Evolutionary conservation across 1,140 invertebrate genomes (phyloP).

Genomic region (Drosophila nigromelanica): DNA sequence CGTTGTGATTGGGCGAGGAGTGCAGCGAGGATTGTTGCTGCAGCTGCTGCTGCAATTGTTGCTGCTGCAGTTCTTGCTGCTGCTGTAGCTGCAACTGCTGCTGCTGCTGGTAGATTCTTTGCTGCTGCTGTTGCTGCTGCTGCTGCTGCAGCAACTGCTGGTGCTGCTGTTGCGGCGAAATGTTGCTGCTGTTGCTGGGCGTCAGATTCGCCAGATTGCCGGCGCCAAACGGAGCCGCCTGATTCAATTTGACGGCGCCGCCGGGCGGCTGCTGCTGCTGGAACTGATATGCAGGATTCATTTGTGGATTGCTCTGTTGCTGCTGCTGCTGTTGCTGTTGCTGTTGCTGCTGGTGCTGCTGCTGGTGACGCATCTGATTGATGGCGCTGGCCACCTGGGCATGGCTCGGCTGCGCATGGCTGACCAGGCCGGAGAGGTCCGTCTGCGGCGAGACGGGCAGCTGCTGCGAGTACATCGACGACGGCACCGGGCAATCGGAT

Average conservation of each 20-base stretch:
- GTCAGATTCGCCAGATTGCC: constrained; percentile 49
- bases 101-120: constrained; percentile 38
- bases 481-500: constrained; percentile 73
- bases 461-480: constrained; percentile 80
- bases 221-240: constrained; percentile 48
- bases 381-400: constrained; percentile 71
- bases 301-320: constrained; percentile 71
- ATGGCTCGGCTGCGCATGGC: constrained; percentile 68
- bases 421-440: constrained; percentile 71
- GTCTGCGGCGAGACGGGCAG: constrained; percentile 79
- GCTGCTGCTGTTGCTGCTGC: constrained; percentile 32
- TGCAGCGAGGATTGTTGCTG: constrained; percentile 68
- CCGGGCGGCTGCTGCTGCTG: constrained; percentile 72
- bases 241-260: constrained; percentile 40
- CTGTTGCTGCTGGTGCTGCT: constrained; percentile 71
- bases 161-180: constrained; percentile 37
- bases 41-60: constrained; percentile 40
- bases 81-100: constrained; percentile 43
- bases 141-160: constrained; percentile 26
- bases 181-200: constrained; percentile 37
- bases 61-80: constrained; percentile 56
- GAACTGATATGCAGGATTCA: constrained; percentile 78
- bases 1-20: constrained; percentile 64
- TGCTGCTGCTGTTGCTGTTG: constrained; percentile 56
- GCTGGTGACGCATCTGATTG: constrained; percentile 77